phyloP scores from a whole-genome alignment of 2,797 vertebrate species.

The Enteromius afrohamiltoni region DNA sequence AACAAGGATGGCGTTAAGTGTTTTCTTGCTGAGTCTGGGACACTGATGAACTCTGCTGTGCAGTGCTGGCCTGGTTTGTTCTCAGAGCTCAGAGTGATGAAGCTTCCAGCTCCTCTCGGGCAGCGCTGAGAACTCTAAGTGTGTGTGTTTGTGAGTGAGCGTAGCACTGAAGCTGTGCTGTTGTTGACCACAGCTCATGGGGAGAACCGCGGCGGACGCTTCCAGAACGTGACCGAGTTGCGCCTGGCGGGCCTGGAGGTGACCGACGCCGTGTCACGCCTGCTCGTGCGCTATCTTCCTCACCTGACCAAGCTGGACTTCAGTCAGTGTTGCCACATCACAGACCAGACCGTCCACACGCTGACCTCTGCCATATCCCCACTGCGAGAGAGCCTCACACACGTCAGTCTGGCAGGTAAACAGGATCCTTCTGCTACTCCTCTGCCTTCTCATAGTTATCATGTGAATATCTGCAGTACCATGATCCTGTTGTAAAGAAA shows the following conservation, averaged over 20 bases:
- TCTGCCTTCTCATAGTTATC: background rate
- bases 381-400: conserved; percentile 84
- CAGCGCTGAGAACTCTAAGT: no score
- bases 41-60: no score
- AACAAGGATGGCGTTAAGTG: no score
- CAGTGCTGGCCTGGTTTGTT: no score
- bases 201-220: conserved; percentile 82
- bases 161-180: background rate
- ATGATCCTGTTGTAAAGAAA: background rate
- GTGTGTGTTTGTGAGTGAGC: no score
- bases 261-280: conserved; percentile 81
- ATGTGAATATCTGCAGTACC: no score
- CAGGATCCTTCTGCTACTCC: background rate
- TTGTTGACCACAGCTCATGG: conserved; percentile 74
- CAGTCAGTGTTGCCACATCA: conserved; percentile 85
- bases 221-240: conserved; percentile 85
- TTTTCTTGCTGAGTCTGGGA: no score
- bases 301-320: conserved; percentile 86
- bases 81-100: no score
- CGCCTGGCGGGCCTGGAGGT: conserved; percentile 85
- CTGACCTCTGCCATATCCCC: conserved; percentile 85
- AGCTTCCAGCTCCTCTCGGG: no score
- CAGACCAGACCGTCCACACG: conserved; percentile 85
- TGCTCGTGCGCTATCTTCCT: conserved; percentile 85
- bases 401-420: conserved; percentile 87